These are phyloP conservation scores for Tapirus indicus DNA, from an alignment of 2,797 vertebrate genomes.

Conservation along the genomic window DNA sequence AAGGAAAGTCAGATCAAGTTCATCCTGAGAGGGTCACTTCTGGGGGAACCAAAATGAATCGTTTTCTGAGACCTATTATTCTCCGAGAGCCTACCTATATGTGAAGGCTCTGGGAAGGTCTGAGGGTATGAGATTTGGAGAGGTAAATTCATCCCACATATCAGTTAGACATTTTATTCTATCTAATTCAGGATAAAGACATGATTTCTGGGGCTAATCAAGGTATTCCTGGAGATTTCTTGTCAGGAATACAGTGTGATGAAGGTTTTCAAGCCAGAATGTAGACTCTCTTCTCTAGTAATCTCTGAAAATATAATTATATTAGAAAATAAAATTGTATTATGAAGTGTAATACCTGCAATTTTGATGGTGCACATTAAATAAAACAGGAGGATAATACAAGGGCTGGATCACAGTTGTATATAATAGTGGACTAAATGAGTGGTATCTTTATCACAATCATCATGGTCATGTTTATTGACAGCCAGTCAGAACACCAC, in stretches of 20 bases:
- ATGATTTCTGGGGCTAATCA: neutral
- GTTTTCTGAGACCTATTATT: neutral
- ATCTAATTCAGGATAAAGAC: neutral
- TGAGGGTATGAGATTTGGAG: neutral
- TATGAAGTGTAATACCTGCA: neutral
- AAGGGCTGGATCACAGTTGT: neutral
- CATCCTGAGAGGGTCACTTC: neutral
- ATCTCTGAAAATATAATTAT: neutral
- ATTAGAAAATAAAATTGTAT: neutral
- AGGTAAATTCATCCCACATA: neutral
- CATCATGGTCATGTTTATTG: neutral
- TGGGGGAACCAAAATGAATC: neutral
- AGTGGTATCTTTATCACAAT: neutral
- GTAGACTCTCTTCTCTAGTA: constrained; percentile 15
- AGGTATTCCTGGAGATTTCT: neutral
- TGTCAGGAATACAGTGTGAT: neutral
- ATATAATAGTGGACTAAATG: neutral
- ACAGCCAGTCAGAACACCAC: neutral
- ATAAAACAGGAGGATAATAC: neutral
- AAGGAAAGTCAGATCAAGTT: neutral
- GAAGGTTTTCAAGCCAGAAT: neutral
- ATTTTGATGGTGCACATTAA: neutral
- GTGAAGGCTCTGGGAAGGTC: neutral
- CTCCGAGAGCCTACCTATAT: neutral
- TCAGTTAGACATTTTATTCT: neutral